These are phyloP conservation scores for Cavia porcellus DNA, from an alignment of 2,113 vertebrate genomes.

Conservation along the genomic window DNA sequence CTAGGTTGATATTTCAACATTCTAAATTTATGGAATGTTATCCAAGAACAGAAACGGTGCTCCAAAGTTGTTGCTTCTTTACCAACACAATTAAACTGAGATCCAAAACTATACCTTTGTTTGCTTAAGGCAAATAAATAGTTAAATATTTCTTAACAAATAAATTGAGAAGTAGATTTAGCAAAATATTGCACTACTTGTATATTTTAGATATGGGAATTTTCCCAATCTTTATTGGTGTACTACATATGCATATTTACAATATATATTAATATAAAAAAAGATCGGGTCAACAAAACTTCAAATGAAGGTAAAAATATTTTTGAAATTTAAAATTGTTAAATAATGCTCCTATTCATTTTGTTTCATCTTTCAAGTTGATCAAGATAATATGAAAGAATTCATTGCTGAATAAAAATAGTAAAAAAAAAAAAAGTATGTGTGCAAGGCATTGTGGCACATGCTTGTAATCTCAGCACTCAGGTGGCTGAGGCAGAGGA, in stretches of 20 bases:
- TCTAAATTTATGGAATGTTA: background rate
- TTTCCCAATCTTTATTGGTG: background rate
- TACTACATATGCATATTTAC: background rate
- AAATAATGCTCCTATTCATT: background rate
- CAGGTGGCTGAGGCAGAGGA: background rate
- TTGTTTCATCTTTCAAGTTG: background rate
- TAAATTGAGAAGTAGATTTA: background rate
- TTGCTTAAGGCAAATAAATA: background rate
- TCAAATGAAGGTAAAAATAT: background rate
- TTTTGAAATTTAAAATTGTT: background rate
- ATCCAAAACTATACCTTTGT: background rate
- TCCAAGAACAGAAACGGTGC: background rate
- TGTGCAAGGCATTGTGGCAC: background rate
- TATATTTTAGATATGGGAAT: background rate
- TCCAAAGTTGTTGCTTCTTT: background rate
- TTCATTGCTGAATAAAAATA: slow-evolving; percentile 47
- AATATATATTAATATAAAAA: background rate
- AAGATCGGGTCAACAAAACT: background rate
- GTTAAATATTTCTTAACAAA: background rate
- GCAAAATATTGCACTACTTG: background rate
- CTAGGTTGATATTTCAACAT: background rate
- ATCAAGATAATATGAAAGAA: background rate
- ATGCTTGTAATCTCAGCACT: background rate
- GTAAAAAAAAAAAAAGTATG: background rate
- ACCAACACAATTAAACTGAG: background rate